A percentile compares a stretch with the other conserved stretches of the same genome.
Evolutionary conservation across 2,797 vertebrate species (phyloP).

Genomic region (Chloroceryle amazona): DNA sequence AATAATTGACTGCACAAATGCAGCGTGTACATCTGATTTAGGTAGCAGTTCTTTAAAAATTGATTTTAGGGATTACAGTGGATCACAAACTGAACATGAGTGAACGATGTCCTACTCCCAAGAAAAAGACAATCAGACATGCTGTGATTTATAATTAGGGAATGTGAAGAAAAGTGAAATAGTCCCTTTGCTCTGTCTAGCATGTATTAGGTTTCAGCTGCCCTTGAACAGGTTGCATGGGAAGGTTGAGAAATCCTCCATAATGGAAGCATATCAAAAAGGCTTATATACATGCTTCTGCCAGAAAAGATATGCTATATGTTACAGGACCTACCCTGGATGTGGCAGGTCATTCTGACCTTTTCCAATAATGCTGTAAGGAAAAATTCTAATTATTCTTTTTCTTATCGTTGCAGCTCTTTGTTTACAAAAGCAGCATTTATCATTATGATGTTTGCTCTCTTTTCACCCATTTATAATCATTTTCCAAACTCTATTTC

Average conservation of each 20-base stretch:
- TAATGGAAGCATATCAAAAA: not conserved
- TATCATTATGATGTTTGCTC: not conserved
- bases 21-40: not conserved
- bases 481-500: not conserved
- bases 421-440: not conserved
- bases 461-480: not conserved
- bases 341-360: not conserved
- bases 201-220: not conserved
- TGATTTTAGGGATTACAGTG: not conserved
- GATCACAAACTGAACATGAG: not conserved
- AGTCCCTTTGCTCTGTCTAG: not conserved
- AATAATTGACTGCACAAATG: not conserved
- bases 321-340: not conserved
- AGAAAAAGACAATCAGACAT: not conserved
- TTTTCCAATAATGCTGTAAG: not conserved
- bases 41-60: not conserved
- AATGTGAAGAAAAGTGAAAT: not conserved
- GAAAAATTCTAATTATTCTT: not conserved
- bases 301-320: not conserved
- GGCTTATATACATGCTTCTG: not conserved
- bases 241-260: not conserved
- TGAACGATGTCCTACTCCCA: not conserved
- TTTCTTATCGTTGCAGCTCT: not conserved
- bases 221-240: not conserved
- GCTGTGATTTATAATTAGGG: not conserved